phyloP scores from a whole-genome alignment of 2,797 vertebrate species.

The Oryzias sinensis region DNA sequence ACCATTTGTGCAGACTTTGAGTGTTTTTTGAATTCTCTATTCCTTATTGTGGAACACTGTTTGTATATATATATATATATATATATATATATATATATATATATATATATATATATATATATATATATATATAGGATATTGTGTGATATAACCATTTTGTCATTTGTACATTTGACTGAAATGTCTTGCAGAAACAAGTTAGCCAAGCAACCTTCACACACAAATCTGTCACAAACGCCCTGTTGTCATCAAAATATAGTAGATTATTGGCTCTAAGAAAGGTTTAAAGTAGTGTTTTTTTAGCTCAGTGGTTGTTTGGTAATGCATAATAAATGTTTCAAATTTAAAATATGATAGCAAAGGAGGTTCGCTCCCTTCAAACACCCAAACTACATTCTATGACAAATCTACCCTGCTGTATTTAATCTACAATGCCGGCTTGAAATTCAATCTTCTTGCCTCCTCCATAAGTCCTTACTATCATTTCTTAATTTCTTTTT shows the following conservation, averaged over 20 bases:
- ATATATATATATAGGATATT: no score
- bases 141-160: no score
- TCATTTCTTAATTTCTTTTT: slow-evolving; percentile 30
- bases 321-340: not conserved
- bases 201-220: no score
- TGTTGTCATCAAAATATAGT: no score
- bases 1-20: slow-evolving; percentile 30
- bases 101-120: no score
- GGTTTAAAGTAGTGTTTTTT: not conserved
- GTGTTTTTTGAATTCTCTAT: slow-evolving; percentile 22
- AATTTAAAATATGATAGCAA: slow-evolving; percentile 28
- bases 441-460: slow-evolving; percentile 62
- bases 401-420: slow-evolving; percentile 58
- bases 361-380: slow-evolving; percentile 25
- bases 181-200: no score
- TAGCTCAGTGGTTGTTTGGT: slow-evolving; percentile 1
- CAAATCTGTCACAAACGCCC: no score
- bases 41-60: slow-evolving; percentile 8
- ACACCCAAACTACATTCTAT: slow-evolving; percentile 38
- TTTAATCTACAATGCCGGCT: slow-evolving; percentile 65
- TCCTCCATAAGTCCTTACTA: slow-evolving; percentile 39
- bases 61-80: slow-evolving; percentile 1
- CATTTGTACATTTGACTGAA: no score
- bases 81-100: no score
- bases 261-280: no score